Evolutionary conservation across 2,888 invertebrate genomes (phyloP).

Genomic region (Caenorhabditis panamensis): DNA sequence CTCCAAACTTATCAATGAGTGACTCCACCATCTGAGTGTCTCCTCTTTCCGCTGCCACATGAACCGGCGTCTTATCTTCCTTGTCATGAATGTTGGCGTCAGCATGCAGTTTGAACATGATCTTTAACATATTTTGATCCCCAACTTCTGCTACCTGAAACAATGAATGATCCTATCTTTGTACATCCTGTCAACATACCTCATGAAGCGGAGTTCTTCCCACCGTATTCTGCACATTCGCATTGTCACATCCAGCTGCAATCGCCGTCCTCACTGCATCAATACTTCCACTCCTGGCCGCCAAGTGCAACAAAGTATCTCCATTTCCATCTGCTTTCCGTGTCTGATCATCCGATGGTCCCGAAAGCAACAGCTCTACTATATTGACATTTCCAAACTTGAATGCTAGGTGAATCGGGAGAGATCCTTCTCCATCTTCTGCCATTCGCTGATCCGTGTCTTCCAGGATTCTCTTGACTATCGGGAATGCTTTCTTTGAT

Average conservation of each 20-base stretch:
- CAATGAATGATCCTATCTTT: too few relatives aligned
- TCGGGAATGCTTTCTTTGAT: constrained; percentile 92
- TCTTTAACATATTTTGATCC: constrained; percentile 94
- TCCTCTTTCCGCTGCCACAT: constrained; percentile 96
- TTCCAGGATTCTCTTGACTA: constrained; percentile 90
- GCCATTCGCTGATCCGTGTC: constrained; percentile 91
- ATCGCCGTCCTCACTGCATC: constrained; percentile 74
- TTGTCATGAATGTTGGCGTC: constrained; percentile 95
- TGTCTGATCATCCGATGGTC: constrained; percentile 91
- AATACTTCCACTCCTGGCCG: constrained; percentile 85
- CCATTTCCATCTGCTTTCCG: constrained; percentile 85
- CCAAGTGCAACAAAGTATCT: constrained; percentile 95
- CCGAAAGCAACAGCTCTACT: constrained; percentile 91
- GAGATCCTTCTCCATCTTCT: constrained; percentile 72
- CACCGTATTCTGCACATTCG: constrained; percentile 92
- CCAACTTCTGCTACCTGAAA: constrained; percentile 88
- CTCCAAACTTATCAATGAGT: constrained; percentile 96
- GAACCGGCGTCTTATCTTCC: constrained; percentile 96
- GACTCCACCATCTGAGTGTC: constrained; percentile 96
- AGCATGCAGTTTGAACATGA: constrained; percentile 94
- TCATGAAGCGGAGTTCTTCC: constrained; percentile 96
- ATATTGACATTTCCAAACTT: constrained; percentile 93
- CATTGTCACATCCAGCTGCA: constrained; percentile 86
- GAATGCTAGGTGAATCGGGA: constrained; percentile 78
- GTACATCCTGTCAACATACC: constrained; percentile 85